Conservation (phyloP, 2,797 vertebrate genomes). For the Poecilia velifera region DNA sequence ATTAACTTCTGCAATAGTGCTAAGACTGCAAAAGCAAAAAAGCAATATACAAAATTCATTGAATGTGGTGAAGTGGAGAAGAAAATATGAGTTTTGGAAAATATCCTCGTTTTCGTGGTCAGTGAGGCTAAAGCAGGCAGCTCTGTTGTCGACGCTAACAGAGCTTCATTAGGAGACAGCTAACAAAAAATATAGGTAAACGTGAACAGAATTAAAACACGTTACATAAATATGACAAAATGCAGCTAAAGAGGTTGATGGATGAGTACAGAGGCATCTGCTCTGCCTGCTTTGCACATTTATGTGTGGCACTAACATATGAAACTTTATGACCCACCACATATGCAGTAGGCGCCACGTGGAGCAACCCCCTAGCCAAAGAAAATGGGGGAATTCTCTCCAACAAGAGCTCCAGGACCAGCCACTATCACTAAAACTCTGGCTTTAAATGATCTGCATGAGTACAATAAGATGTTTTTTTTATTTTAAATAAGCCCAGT, state of each 20-base stretch:
- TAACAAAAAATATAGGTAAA: neutral
- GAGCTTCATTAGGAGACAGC: neutral
- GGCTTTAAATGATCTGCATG: neutral
- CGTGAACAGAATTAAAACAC: neutral
- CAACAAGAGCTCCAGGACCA: neutral
- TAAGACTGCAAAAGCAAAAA: too few relatives aligned
- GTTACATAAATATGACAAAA: neutral
- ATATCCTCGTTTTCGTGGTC: neutral
- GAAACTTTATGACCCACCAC: neutral
- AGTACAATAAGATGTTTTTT: neutral
- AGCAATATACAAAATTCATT: neutral
- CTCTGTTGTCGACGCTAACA: neutral
- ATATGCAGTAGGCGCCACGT: neutral
- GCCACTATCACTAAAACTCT: neutral
- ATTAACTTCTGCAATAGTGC: too few relatives aligned
- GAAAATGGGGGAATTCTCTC: neutral
- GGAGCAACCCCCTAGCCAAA: neutral
- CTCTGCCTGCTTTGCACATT: neutral
- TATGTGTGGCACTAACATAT: neutral
- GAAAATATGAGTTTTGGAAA: neutral
- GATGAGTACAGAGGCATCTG: neutral
- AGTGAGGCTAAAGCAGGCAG: too few relatives aligned
- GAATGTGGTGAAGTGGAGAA: neutral
- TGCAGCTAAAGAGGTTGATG: neutral
- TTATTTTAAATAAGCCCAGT: neutral